phyloP scores from a whole-genome alignment of 2,888 invertebrate genomes.

The Spisula subtruncata region DNA sequence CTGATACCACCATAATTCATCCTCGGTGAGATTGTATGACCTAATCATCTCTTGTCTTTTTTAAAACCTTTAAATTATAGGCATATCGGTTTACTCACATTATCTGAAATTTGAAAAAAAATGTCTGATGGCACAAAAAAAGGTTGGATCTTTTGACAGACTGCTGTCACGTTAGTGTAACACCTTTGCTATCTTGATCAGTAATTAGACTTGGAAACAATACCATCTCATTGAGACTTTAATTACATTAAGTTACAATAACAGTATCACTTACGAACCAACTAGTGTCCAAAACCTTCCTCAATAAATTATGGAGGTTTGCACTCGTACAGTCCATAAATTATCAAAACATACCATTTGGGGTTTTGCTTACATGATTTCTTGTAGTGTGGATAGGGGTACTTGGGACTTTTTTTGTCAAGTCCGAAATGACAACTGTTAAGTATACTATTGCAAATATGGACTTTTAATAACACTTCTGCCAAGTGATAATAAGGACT shows the following conservation, averaged over 20 bases:
- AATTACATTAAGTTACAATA: constrained; percentile 23
- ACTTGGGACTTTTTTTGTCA: neutral
- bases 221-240: neutral
- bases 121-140: constrained; percentile 30
- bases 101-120: constrained; percentile 37
- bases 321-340: no score
- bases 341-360: no score
- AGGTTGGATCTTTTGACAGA: constrained; percentile 44
- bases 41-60: constrained; percentile 35
- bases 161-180: constrained; percentile 31
- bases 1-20: constrained; percentile 45
- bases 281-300: neutral
- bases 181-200: constrained; percentile 9
- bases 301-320: neutral
- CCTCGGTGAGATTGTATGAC: constrained; percentile 44
- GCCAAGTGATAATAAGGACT: neutral
- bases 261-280: constrained; percentile 17
- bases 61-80: constrained; percentile 55
- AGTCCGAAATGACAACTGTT: neutral
- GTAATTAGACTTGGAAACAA: constrained; percentile 5
- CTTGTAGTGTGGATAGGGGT: no score
- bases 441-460: neutral
- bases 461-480: neutral
- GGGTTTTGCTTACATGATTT: no score
- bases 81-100: constrained; percentile 50